phyloP scores from a whole-genome alignment of 1,140 invertebrate species.

The Melanaphis sacchari region DNA sequence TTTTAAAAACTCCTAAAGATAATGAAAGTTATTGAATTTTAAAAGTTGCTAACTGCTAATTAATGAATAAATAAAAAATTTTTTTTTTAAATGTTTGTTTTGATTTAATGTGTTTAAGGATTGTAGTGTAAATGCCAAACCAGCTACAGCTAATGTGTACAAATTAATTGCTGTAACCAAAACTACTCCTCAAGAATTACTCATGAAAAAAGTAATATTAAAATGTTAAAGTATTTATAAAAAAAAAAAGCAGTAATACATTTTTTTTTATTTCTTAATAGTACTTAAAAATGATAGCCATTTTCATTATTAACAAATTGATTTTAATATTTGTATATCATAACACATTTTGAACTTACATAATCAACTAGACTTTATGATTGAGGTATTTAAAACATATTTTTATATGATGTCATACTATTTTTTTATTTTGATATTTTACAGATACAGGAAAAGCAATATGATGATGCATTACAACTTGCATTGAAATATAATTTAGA shows the following conservation, averaged over 20 bases:
- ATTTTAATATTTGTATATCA: not conserved
- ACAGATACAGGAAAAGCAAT: conserved; percentile 47
- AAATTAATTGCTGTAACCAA: conserved; percentile 49
- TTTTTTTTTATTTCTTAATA: not conserved
- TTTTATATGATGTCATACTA: not conserved
- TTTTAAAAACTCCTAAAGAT: not conserved
- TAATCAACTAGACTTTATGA: not conserved
- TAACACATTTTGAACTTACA: not conserved
- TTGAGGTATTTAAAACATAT: not conserved
- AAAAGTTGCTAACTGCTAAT: not conserved
- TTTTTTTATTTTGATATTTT: not conserved
- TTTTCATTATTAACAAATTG: not conserved
- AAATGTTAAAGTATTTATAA: not conserved
- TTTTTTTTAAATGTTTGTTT: not conserved
- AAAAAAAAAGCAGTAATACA: not conserved
- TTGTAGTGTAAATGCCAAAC: not conserved
- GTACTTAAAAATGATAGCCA: not conserved
- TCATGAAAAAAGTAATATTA: conserved; percentile 49
- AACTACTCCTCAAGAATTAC: conserved; percentile 48
- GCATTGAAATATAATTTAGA: conserved; percentile 34
- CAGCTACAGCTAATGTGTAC: conserved; percentile 24
- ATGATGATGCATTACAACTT: conserved; percentile 45
- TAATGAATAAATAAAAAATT: not conserved
- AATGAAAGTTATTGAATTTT: not conserved
- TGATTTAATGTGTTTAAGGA: conserved; percentile 26